phyloP scores from a whole-genome alignment of 2,113 vertebrate species.

The Myotis davidii region DNA sequence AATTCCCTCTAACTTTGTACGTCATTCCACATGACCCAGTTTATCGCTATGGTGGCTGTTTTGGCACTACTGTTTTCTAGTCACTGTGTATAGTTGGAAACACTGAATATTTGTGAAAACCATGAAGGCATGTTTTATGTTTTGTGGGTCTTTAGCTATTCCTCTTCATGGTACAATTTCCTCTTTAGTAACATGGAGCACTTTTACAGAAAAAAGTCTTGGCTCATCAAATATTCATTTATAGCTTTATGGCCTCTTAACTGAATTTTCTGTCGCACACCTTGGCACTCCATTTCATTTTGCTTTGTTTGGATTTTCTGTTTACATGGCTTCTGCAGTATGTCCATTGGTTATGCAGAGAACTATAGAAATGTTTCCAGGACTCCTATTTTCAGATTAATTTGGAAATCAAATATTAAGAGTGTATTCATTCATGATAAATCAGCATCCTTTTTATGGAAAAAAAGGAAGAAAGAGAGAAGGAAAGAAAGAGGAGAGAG shows the following conservation, averaged over 20 bases:
- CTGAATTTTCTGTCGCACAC: conserved; percentile 39
- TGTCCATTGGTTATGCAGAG: conserved; percentile 16
- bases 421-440: not conserved
- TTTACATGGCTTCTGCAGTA: not conserved
- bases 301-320: conserved; percentile 27
- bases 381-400: not conserved
- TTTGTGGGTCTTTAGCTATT: not conserved
- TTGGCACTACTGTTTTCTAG: not conserved
- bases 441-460: not conserved
- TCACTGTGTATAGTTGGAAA: conserved; percentile 9
- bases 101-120: not conserved
- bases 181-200: not conserved
- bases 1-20: not conserved
- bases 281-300: conserved; percentile 40
- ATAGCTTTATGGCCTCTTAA: not conserved
- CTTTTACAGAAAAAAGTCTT: not conserved
- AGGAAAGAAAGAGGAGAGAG: not conserved
- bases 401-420: conserved; percentile 16
- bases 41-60: not conserved
- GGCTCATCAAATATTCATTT: conserved; percentile 55
- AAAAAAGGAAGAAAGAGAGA: not conserved
- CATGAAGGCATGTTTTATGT: not conserved
- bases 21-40: not conserved
- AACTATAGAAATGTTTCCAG: not conserved
- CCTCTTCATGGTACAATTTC: not conserved